These are phyloP conservation scores for Acrobasis repandana DNA, from an alignment of 2,888 invertebrate genomes.

Conservation along the genomic window DNA sequence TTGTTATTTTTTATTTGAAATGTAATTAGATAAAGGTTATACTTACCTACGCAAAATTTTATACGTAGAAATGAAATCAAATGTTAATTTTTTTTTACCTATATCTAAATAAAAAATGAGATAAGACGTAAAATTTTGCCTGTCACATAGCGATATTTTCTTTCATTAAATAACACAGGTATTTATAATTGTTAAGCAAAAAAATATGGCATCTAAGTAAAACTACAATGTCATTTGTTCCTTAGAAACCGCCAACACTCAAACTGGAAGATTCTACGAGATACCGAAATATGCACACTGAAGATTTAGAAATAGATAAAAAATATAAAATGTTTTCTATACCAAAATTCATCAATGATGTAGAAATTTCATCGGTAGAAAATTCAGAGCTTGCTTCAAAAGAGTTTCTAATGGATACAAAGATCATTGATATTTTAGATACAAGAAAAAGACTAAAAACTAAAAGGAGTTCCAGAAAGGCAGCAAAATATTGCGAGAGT, in stretches of 20 bases:
- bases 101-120: too few relatives aligned
- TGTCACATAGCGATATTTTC: too few relatives aligned
- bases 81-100: too few relatives aligned
- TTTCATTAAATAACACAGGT: too few relatives aligned
- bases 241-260: not conserved
- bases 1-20: too few relatives aligned
- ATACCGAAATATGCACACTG: not conserved
- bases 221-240: not conserved
- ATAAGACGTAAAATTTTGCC: too few relatives aligned
- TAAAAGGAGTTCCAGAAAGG: not conserved
- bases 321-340: not conserved
- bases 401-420: too few relatives aligned
- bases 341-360: not conserved
- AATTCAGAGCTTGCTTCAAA: too few relatives aligned
- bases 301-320: not conserved
- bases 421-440: not conserved
- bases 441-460: not conserved
- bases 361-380: not conserved
- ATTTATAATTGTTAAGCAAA: too few relatives aligned
- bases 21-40: too few relatives aligned
- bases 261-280: not conserved
- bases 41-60: too few relatives aligned
- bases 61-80: too few relatives aligned
- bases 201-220: not conserved
- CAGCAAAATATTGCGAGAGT: not conserved